A percentile compares a stretch with the other conserved stretches of the same genome.
Conservation (phyloP, 1,140 invertebrate species). For the Sminthurides bifidus region DNA sequence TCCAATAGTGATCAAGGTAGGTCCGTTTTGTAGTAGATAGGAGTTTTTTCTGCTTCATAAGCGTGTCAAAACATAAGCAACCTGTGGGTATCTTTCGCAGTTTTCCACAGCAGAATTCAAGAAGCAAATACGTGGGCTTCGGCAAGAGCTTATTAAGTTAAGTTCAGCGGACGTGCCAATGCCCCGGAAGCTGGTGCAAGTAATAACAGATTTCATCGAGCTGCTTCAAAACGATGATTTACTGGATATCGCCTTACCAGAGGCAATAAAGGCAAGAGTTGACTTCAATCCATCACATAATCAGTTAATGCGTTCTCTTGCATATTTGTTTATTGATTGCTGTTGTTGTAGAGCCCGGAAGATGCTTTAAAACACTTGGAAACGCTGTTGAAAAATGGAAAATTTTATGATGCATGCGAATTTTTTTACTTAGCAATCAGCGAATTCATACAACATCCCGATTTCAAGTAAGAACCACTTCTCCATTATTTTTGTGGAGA, state of each 20-base stretch:
- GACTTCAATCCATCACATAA: not conserved
- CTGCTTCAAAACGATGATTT: not conserved
- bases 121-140: not conserved
- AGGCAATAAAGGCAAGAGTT: not conserved
- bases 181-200: not conserved
- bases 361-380: not conserved
- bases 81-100: too few species aligned
- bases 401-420: conserved; percentile 11
- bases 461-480: conserved; percentile 7
- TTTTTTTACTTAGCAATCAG: not conserved
- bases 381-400: not conserved
- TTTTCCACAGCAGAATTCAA: not conserved
- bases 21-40: too few species aligned
- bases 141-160: not conserved
- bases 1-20: conserved; percentile 5
- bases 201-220: not conserved
- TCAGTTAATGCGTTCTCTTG: not conserved
- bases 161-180: not conserved
- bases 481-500: too few species aligned
- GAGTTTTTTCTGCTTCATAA: too few species aligned
- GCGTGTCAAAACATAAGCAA: too few species aligned
- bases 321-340: not conserved
- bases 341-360: not conserved
- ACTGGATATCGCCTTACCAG: not conserved
- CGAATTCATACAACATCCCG: conserved; percentile 1